A percentile compares a stretch with the other conserved stretches of the same genome.
phyloP scores from a whole-genome alignment of 2,797 vertebrate species.

The Urocyon cinereoargenteus region DNA sequence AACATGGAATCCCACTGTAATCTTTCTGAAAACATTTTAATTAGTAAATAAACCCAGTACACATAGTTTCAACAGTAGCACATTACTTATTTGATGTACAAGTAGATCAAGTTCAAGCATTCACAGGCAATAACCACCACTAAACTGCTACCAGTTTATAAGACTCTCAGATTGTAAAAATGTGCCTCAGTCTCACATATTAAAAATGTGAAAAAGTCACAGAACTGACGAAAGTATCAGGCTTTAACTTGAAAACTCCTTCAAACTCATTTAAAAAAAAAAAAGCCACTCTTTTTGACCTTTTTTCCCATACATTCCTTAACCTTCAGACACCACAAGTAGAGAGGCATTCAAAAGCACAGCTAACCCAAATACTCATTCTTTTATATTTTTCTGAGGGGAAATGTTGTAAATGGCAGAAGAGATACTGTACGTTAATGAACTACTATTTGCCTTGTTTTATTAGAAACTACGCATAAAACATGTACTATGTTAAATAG shows the following conservation, averaged over 20 bases:
- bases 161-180: slow-evolving; percentile 15
- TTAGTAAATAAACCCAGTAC: not conserved
- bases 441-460: slow-evolving; percentile 40
- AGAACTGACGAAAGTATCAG: not conserved
- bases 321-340: not conserved
- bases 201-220: not conserved
- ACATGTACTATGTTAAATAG: not conserved
- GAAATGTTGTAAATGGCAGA: not conserved
- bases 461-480: not conserved
- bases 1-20: not conserved
- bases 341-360: not conserved
- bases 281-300: not conserved
- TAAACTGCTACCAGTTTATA: not conserved
- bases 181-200: not conserved
- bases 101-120: not conserved
- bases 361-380: not conserved
- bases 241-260: not conserved
- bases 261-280: not conserved
- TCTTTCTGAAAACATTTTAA: slow-evolving; percentile 44
- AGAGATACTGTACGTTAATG: not conserved
- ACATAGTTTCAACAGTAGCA: not conserved
- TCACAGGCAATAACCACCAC: not conserved
- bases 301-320: not conserved
- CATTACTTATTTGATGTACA: not conserved
- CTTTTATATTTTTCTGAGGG: not conserved